Evolutionary conservation across 2,113 vertebrate genomes (phyloP).

Genomic region (Tiliqua scincoides): DNA sequence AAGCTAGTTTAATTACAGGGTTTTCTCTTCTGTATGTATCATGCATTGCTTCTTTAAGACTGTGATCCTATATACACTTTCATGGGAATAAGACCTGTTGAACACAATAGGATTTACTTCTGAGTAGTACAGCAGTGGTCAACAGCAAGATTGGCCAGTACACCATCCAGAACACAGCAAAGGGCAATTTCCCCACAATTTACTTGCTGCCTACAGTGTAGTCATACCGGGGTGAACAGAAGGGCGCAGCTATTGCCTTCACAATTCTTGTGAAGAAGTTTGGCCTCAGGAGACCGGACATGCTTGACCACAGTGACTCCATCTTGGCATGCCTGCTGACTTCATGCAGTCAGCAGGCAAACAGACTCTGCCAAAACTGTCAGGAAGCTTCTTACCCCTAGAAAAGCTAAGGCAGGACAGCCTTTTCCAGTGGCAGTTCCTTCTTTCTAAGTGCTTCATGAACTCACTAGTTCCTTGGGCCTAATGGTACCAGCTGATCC

Average conservation of each 20-base stretch:
- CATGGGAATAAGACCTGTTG: too few relatives aligned
- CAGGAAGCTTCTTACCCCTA: background rate
- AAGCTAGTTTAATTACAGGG: background rate
- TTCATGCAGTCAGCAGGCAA: background rate
- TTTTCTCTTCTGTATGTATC: background rate
- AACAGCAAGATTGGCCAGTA: background rate
- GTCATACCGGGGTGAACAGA: background rate
- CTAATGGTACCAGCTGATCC: background rate
- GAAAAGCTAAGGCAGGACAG: too few relatives aligned
- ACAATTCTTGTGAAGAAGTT: background rate
- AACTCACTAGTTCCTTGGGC: too few relatives aligned
- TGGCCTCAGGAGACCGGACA: background rate
- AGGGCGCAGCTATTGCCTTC: background rate
- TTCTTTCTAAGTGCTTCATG: too few relatives aligned
- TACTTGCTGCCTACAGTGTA: background rate
- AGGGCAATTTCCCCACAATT: background rate
- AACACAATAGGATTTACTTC: too few relatives aligned
- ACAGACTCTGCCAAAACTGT: background rate
- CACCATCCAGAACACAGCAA: background rate
- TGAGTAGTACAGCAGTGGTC: too few relatives aligned
- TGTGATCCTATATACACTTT: too few relatives aligned
- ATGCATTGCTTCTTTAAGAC: background rate
- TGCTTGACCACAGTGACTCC: background rate
- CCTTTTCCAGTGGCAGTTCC: too few relatives aligned
- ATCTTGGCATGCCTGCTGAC: background rate